Base-by-base conservation (phyloP, 2,113 vertebrate genomes). In the Grantiella picta region DNA sequence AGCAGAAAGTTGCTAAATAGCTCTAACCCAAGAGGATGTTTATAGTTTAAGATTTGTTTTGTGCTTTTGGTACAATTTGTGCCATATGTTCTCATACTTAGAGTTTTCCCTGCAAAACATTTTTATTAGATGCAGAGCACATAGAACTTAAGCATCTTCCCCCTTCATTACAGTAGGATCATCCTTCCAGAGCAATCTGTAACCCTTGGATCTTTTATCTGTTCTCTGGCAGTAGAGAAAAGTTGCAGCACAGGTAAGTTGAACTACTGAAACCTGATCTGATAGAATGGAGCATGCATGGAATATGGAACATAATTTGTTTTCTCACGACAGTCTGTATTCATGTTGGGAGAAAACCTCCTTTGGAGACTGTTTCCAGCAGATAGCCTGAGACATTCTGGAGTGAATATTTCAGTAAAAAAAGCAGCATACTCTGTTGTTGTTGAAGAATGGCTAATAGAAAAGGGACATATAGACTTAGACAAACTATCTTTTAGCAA, bases 51-150 rank as follows among this genome's bases (percentile, higher is more conserved):
- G 86, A 94, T 94, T 92, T 97, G 72, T 97, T 98, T 96, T 93
- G 92, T 3, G 2, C 85, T 95, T 94, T 94, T 14, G 5, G 64
- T 94, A 84, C 36, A 54, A 97, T 98, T 95, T 96, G 85, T 97
- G 83, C 97, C 97, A 94, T 86, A 94, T 97, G 95, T 89, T 97
- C 83, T 92, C 72, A 90, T 94, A 96, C 97, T 97, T 97, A 97
- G 54, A 93, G 70, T 92, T 97, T 95, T 92, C 82, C 75, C 50
- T 40, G 7, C 15, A 42, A 95, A 84, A 59, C 49, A 33, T 82
- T 94, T 93, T 92, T 77, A n/a, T 86, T 95, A 75, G 42, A 85
- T 33, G 10, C 0, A 1, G 15, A 79, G 25, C 22, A 42, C 12
- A 28, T 69, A 56, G 73, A 90, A 38, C 29, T 92, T 73, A 6